A percentile compares a stretch with the other conserved stretches of the same genome.
These are phyloP conservation scores for Seriola aureovittata DNA, from an alignment of 2,113 vertebrate species.

Conservation along the genomic window DNA sequence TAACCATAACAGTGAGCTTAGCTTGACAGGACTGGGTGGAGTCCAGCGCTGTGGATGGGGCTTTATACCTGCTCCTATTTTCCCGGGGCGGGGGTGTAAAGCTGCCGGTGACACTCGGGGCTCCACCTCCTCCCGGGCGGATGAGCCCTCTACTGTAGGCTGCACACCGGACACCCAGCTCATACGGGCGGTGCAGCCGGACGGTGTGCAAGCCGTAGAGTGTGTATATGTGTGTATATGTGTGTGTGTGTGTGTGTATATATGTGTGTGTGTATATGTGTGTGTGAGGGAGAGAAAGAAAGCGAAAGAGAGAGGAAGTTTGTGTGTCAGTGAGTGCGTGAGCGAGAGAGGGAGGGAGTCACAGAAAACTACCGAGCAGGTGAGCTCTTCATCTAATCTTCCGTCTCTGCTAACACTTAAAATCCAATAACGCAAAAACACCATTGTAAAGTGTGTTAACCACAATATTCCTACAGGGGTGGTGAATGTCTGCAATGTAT, in stretches of 20 bases:
- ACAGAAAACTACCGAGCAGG: constrained; percentile 45
- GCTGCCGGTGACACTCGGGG: background rate
- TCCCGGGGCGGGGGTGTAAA: background rate
- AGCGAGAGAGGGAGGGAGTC: background rate
- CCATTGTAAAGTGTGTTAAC: background rate
- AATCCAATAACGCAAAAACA: background rate
- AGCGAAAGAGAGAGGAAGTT: background rate
- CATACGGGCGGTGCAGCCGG: background rate
- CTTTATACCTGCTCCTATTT: constrained; percentile 34
- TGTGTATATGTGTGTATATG: background rate
- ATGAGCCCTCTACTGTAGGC: background rate
- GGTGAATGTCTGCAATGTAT: too few relatives aligned
- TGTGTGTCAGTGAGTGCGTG: background rate
- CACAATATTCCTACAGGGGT: background rate
- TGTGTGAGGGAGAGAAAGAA: background rate
- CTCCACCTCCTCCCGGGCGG: constrained; percentile 39
- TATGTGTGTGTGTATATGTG: background rate
- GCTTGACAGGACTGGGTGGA: constrained; percentile 38
- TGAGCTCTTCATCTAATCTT: constrained; percentile 50
- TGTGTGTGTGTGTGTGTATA: background rate
- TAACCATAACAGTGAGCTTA: constrained; percentile 17
- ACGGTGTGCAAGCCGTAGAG: background rate
- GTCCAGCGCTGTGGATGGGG: constrained; percentile 2
- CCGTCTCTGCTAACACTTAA: constrained; percentile 13
- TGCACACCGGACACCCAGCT: background rate